Percentiles rank a stretch among this genome's conserved stretches.
Evolutionary conservation across 2,888 invertebrate species (phyloP).

Genomic region (Dicycla oo): DNA sequence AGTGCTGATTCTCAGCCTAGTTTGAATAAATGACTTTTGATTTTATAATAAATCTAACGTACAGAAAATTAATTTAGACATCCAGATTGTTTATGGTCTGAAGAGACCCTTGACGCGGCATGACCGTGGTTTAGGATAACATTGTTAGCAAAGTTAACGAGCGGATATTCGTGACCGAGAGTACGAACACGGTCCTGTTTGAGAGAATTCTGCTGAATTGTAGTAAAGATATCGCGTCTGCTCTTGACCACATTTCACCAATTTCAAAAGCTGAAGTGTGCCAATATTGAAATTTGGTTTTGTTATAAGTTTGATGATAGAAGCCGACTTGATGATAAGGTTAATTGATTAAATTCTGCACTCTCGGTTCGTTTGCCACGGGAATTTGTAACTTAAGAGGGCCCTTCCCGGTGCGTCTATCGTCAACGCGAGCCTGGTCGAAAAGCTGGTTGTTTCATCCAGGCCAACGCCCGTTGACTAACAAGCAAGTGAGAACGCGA

Average conservation of each 20-base stretch:
- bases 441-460: too few species aligned
- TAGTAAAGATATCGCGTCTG: background rate
- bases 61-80: background rate
- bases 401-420: too few species aligned
- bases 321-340: background rate
- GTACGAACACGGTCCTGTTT: background rate
- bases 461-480: too few species aligned
- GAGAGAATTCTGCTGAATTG: conserved; percentile 11
- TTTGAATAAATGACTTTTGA: too few species aligned
- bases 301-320: background rate
- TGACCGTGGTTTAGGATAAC: conserved; percentile 4
- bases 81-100: background rate
- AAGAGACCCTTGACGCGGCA: conserved; percentile 3
- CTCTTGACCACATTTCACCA: background rate
- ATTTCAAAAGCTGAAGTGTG: background rate
- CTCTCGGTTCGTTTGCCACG: background rate
- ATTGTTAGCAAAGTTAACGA: background rate
- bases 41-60: background rate
- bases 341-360: background rate
- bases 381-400: background rate
- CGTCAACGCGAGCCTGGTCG: too few species aligned
- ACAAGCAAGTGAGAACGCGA: too few species aligned
- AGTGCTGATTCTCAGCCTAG: too few species aligned
- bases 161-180: background rate
- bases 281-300: background rate